Base-by-base conservation (phyloP, 2,888 invertebrate species). In the Tyria jacobaeae region DNA sequence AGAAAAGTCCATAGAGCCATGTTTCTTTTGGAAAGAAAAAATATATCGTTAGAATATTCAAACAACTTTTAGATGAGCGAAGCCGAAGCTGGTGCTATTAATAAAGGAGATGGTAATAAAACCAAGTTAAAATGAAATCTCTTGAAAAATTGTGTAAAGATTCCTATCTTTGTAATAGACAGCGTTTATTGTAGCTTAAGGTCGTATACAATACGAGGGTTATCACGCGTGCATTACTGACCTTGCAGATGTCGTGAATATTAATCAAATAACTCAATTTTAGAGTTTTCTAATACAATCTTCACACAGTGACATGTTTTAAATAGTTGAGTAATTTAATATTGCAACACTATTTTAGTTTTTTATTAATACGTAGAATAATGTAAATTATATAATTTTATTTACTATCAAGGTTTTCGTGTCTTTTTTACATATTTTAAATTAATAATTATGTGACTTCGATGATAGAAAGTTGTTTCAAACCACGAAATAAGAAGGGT, bases 191-290 rank as follows among this genome's bases (percentile, higher is more conserved):
- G 21, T 44, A 21, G 21, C 12, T 10, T 17, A 44, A 44, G 41
- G 41, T 44, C 21, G 17, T 12, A 21, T 44, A 21, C 41, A 41
- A 41, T 10, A 41, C 41, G 21, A 9, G 41, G 41, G 41, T 44
- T 44, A 21, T 21, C 10, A 44, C 10, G 21, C 21, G 10, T 21
- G 41, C 41, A 4, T 10, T 10, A 44, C 41, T 44, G 21, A 44
- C 41, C 41, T 44, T 44, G 41, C 21, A 44, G 21, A 44, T 21
- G 21, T 44, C 21, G 41, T 44, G 21, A 44, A 44, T 44, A 44
- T 44, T 44, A 12, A 44, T 21, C n/a, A n/a, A n/a, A n/a, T n/a
- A n/a, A 21, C 17, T 44, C 21, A 10, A 44, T 17, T 41, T 41
- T 41, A 17, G 9, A 21, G 17, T 21, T 21, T 17, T 17, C 12